A percentile compares a stretch with the other conserved stretches of the same genome.
Evolutionary conservation across 2,888 invertebrate genomes (phyloP).

Genomic region (Mantis religiosa): DNA sequence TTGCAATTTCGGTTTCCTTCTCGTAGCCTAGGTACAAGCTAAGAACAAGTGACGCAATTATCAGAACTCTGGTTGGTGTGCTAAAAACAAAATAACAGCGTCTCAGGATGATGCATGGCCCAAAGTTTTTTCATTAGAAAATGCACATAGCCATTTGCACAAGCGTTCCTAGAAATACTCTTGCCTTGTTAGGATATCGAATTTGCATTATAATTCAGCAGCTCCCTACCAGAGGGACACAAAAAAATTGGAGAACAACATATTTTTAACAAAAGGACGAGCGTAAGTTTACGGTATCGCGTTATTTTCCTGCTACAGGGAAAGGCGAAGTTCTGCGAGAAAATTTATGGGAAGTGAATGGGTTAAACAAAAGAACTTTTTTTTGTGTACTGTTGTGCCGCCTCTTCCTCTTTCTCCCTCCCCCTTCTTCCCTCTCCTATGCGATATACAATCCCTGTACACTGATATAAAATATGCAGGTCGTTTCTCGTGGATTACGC

Average conservation of each 20-base stretch:
- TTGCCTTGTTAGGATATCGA: conserved; percentile 11
- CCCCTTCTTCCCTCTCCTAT: neutral
- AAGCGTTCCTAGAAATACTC: neutral
- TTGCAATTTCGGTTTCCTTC: neutral
- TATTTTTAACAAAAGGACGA: conserved; percentile 13
- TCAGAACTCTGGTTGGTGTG: neutral
- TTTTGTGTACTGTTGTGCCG: neutral
- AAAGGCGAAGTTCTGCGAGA: neutral
- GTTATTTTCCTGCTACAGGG: neutral
- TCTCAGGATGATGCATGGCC: conserved; percentile 8
- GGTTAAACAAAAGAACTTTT: neutral
- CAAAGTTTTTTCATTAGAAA: conserved; percentile 17
- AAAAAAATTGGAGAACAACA: conserved; percentile 11
- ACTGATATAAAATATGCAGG: neutral
- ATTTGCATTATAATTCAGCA: conserved; percentile 16
- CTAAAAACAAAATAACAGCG: neutral
- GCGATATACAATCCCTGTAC: neutral
- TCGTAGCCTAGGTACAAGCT: neutral
- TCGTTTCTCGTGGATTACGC: neutral
- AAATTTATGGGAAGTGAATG: neutral
- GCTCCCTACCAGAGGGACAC: neutral
- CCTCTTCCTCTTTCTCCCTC: neutral
- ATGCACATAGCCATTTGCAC: conserved; percentile 13
- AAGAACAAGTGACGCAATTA: neutral
- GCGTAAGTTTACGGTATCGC: neutral